These are phyloP conservation scores for Melipona bicolor DNA, from an alignment of 2,888 invertebrate species.

Conservation along the genomic window DNA sequence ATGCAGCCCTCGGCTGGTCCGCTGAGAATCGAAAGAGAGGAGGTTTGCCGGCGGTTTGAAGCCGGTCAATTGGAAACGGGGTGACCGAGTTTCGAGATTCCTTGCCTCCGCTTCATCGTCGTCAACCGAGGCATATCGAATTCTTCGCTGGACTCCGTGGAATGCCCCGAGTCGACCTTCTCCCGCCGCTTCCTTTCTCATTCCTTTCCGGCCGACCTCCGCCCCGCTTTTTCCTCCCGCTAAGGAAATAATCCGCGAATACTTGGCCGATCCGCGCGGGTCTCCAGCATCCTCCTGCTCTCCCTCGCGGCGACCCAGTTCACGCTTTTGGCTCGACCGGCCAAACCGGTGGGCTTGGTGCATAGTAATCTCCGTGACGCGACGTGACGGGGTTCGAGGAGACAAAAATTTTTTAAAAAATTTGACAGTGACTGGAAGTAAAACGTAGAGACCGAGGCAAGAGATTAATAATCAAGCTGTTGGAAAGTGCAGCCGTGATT, in stretches of 20 bases:
- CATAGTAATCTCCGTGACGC: constrained; percentile 24
- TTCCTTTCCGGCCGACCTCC: constrained; percentile 3
- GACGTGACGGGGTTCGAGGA: background rate
- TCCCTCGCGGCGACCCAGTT: constrained; percentile 26
- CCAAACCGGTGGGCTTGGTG: background rate
- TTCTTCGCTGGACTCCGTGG: constrained; percentile 53
- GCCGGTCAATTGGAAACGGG: constrained; percentile 72
- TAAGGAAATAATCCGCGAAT: constrained; percentile 41
- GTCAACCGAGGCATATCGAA: constrained; percentile 49
- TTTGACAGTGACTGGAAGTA: background rate
- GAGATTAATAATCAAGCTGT: too few species aligned
- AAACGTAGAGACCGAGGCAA: too few species aligned
- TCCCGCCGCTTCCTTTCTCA: constrained; percentile 10
- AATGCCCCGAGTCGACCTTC: constrained; percentile 41
- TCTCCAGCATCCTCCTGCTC: background rate
- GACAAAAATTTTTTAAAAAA: background rate
- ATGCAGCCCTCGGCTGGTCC: constrained; percentile 32
- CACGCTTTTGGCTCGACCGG: constrained; percentile 10
- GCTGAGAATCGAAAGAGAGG: background rate
- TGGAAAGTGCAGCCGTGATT: too few species aligned
- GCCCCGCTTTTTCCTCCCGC: background rate
- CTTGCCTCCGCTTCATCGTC: constrained; percentile 26
- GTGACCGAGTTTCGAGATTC: constrained; percentile 71
- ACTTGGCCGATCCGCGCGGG: constrained; percentile 32
- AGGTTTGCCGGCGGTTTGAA: background rate